Conservation (phyloP, 1,140 invertebrate genomes). For the Hermatobates lingyangjiaoensis region DNA sequence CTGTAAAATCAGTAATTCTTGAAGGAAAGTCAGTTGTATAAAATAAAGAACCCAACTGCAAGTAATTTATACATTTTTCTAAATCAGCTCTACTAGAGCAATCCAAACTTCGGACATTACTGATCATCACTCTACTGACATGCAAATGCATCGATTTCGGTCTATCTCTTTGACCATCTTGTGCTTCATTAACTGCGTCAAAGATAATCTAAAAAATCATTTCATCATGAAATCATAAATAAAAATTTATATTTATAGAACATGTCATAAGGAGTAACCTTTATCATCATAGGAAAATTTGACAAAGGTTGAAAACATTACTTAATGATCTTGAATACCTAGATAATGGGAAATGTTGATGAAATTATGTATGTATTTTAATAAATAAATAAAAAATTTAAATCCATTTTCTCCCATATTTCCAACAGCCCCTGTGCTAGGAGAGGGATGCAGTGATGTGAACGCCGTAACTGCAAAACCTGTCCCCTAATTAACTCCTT, state of each 20-base stretch:
- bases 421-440: too few relatives aligned
- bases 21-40: conserved; percentile 53
- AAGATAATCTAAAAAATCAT: conserved; percentile 38
- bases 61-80: conserved; percentile 47
- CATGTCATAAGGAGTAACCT: too few relatives aligned
- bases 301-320: too few relatives aligned
- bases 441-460: too few relatives aligned
- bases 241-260: conserved; percentile 1
- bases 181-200: conserved; percentile 42
- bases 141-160: conserved; percentile 64
- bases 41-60: conserved; percentile 52
- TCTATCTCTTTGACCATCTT: conserved; percentile 51
- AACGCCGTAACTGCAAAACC: too few relatives aligned
- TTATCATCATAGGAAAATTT: too few relatives aligned
- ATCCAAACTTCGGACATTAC: conserved; percentile 54
- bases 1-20: conserved; percentile 36
- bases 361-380: too few relatives aligned
- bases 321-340: too few relatives aligned
- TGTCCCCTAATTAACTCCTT: too few relatives aligned
- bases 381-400: too few relatives aligned
- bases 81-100: conserved; percentile 47
- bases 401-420: too few relatives aligned
- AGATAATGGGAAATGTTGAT: too few relatives aligned
- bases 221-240: not conserved
- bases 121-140: conserved; percentile 55